Percentiles rank a stretch among this genome's conserved stretches.
Evolutionary conservation across 2,888 invertebrate species (phyloP).

Genomic region (Euclidia mi): DNA sequence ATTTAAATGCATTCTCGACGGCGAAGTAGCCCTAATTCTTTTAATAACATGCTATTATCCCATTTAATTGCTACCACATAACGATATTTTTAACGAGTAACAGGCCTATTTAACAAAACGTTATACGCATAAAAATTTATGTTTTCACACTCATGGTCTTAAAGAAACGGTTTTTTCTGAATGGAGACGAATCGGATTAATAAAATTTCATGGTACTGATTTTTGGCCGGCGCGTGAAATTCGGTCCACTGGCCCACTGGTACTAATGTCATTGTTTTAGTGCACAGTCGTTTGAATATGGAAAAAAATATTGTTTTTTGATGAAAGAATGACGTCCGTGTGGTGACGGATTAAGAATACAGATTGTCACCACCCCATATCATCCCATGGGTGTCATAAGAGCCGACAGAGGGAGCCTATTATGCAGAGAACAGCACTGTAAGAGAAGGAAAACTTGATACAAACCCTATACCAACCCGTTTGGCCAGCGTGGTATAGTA

Average conservation of each 20-base stretch:
- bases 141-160: conserved; percentile 27
- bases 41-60: background rate
- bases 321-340: no score
- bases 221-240: conserved; percentile 20
- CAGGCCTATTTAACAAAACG: background rate
- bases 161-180: conserved; percentile 19
- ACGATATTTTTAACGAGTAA: background rate
- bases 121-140: conserved; percentile 30
- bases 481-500: no score
- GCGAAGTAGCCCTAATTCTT: no score
- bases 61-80: no score
- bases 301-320: background rate
- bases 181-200: conserved; percentile 40
- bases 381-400: no score
- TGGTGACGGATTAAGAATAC: no score
- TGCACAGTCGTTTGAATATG: conserved; percentile 3
- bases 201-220: conserved; percentile 52
- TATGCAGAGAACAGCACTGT: no score
- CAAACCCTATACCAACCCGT: no score
- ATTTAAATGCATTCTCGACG: no score
- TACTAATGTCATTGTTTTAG: conserved; percentile 6
- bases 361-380: no score
- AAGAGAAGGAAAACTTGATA: no score
- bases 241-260: conserved; percentile 49
- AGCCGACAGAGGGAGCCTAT: no score